These are phyloP conservation scores for Acestrorhynchus altus DNA, from an alignment of 2,797 vertebrate genomes.

Conservation along the genomic window DNA sequence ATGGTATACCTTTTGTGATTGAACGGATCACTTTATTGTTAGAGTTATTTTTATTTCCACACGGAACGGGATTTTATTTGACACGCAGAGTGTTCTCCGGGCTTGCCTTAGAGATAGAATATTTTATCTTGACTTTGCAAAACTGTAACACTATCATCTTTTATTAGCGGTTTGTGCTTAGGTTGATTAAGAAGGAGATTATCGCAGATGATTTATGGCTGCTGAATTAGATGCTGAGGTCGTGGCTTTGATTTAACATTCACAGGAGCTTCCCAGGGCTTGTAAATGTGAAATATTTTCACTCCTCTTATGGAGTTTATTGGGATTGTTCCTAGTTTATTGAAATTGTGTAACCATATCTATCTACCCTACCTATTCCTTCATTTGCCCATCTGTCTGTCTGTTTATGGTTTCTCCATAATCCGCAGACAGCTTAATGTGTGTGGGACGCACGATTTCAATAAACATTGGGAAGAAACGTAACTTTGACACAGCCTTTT, in stretches of 20 bases:
- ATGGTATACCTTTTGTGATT: conserved; percentile 68
- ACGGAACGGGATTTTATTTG: conserved; percentile 74
- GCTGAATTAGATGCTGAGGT: conserved; percentile 60
- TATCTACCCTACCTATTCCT: conserved; percentile 25
- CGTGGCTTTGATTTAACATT: conserved; percentile 64
- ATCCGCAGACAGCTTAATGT: not conserved
- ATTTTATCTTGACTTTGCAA: conserved; percentile 75
- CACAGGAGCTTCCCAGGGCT: conserved; percentile 52
- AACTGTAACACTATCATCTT: conserved; percentile 65
- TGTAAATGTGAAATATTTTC: conserved; percentile 62
- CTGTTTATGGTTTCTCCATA: not conserved
- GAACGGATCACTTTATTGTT: conserved; percentile 70
- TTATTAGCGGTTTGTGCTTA: conserved; percentile 67
- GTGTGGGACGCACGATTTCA: not conserved
- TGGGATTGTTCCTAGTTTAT: conserved; percentile 55
- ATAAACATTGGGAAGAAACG: too few relatives aligned
- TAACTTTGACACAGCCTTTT: too few relatives aligned
- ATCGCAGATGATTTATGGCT: conserved; percentile 68
- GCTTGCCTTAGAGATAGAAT: conserved; percentile 67
- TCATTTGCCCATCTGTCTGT: conserved; percentile 34
- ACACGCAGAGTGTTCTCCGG: conserved; percentile 73
- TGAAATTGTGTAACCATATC: conserved; percentile 42
- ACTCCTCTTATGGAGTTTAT: conserved; percentile 53
- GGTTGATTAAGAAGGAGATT: conserved; percentile 75
- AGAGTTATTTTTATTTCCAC: conserved; percentile 68